Evolutionary conservation across 2,113 vertebrate species (phyloP), one percentile per base, ranked within the genome.

Genomic region (Pomatorhinus ruficollis): DNA sequence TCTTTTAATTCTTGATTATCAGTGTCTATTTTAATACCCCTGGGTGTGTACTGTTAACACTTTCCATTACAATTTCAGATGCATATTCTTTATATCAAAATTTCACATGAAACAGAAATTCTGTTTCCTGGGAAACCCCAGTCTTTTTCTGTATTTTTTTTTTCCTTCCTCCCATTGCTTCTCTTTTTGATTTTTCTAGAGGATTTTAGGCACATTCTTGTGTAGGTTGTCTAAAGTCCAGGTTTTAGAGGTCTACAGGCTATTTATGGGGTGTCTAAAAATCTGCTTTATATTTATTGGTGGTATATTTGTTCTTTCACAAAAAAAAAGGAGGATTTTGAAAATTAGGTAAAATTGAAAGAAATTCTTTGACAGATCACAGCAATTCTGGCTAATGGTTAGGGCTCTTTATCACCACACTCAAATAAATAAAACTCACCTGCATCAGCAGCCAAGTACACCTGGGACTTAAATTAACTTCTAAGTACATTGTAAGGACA

Each of bases 41-140:
- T 74, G 27, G 1, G 3, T 77, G 19, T 16, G 4, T 60, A 60
- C 12, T n/a, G 13, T 65, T 93, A 90, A 57, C 33, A 42, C 9
- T 83, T 90, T 72, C 33, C 11, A 68, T 47, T 87, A 31, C 16
- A 63, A 40, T 91, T 89, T 89, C 35, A 66, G 30, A 79, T 60
- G 19, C 11, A 59, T 50, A 52, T 92, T 86, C n/a, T 15, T 82
- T 76, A 47, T 76, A 57, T 81, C 52, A 91, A 70, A 89, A 83
- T 82, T 93, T 78, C 35, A 87, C 23, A 45, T 75, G 54, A 91
- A 94, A 66, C 4, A 84, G n/a, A 82, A 94, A 78, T 87, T 87
- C 56, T 78, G 69, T 91, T 94, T 95, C 92, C 89, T 35, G 44
- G 95, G 93, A 97, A 97, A 91, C 74, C 21, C 69, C 21, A 33